phyloP scores from a whole-genome alignment of 2,888 invertebrate genomes.

The Apamea anceps region DNA sequence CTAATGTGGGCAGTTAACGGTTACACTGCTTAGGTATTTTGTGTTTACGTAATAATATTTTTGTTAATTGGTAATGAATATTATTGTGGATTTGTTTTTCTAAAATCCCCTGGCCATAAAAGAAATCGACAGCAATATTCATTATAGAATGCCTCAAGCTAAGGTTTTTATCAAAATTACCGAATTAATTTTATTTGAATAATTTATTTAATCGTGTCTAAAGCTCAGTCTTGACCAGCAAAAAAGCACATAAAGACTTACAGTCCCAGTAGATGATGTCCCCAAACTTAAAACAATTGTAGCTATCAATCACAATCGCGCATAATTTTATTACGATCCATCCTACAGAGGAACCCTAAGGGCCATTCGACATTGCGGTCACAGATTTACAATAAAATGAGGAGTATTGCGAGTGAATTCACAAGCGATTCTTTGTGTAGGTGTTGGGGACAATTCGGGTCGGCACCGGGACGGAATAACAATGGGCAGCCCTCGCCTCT shows the following conservation, averaged over 20 bases:
- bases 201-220: neutral
- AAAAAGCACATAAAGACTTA: conserved; percentile 9
- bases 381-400: conserved; percentile 83
- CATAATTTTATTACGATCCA: conserved; percentile 70
- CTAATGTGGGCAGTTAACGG: neutral
- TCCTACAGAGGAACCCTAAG: conserved; percentile 66
- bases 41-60: neutral
- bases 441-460: conserved; percentile 74
- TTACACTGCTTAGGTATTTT: neutral
- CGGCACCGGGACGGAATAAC: conserved; percentile 75
- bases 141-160: neutral
- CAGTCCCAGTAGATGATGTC: conserved; percentile 36
- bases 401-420: conserved; percentile 78
- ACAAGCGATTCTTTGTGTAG: conserved; percentile 77
- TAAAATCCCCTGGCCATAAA: neutral
- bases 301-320: conserved; percentile 69
- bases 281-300: conserved; percentile 64
- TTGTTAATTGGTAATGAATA: conserved; percentile 36
- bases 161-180: neutral
- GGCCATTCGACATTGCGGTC: conserved; percentile 77
- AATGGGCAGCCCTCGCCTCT: conserved; percentile 72
- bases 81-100: neutral
- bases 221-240: neutral
- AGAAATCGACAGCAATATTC: neutral
- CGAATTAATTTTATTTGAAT: neutral